Evolutionary conservation across 2,113 vertebrate genomes (phyloP), one percentile per base, ranked within the genome.

Genomic region (Mormyrus lacerda): DNA sequence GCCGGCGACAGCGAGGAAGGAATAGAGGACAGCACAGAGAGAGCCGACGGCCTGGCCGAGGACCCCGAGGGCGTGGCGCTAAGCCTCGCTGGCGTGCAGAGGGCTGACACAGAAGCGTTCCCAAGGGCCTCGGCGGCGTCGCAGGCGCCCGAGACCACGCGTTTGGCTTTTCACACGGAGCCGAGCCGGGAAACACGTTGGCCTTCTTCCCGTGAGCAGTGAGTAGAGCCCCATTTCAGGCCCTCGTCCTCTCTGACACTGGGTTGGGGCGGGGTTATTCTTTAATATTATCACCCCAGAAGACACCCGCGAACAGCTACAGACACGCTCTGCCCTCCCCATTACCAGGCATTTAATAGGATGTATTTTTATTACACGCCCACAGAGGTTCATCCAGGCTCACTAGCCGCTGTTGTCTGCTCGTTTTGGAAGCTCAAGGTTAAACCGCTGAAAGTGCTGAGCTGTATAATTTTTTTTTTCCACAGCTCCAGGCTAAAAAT

Each of bases 91-190:
- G 50, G 7, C 27, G 84, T 3, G 17, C 84, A 90, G 42, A 91
- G 91, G 89, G 91, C 87, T 90, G 17, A 88, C 91, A 91, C 15
- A 35, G 39, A 45, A 9, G 21, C 89, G 86, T 89, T 0, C 90
- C 85, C 87, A 6, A 4, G 24, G 0, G 31, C 13, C 76, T 76
- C 88, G 1, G 31, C 24, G n/a, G 10, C 69, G 4, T 5, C 79
- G 8, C 24, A 42, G 24, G 31, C 82, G 3, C 82, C 82, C 4
- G 24, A n/a, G 44, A 11, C 42, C 35, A 19, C 35, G 0, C 15
- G 2, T 5, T 13, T 3, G 27, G 13, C 73, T 79, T 21, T 6
- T 39, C 55, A 85, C 19, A 48, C 51, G 21, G n/a, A 21, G 35
- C 17, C 0, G 48, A 27, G 11, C 31, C 2, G 2, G 47, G 85